These are phyloP conservation scores for Nothocercus nigrocapillus DNA, from an alignment of 2,113 vertebrate species.

Conservation along the genomic window DNA sequence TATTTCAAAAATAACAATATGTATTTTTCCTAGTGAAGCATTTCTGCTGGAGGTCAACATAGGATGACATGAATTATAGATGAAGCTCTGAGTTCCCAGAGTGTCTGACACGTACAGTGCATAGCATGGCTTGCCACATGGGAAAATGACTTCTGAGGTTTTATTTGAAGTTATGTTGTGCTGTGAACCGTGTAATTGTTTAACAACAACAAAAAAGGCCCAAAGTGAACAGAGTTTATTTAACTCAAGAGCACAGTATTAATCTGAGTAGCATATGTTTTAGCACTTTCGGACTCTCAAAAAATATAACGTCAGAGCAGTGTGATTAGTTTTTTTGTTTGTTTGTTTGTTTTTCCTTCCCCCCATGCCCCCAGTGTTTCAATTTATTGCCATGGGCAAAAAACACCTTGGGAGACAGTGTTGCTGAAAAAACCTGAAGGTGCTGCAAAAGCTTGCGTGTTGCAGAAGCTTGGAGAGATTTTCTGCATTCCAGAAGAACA, in stretches of 20 bases:
- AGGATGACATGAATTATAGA: constrained; percentile 20
- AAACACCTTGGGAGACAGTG: background rate
- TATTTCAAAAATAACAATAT: background rate
- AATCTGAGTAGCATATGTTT: background rate
- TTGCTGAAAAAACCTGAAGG: background rate
- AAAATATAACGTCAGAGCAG: background rate
- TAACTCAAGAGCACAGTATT: background rate
- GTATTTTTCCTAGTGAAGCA: background rate
- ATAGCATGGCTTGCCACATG: background rate
- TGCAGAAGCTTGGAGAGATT: background rate
- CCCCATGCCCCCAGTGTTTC: background rate
- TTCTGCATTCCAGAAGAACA: background rate
- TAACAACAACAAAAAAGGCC: background rate
- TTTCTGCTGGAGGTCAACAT: constrained; percentile 1
- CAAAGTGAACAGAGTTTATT: background rate
- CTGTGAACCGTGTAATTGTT: background rate
- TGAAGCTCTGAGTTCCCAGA: background rate
- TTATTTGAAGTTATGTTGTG: background rate
- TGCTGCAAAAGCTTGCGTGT: background rate
- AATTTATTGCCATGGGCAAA: background rate
- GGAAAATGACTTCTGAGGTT: background rate
- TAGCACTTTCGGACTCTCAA: background rate
- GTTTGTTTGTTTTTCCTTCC: background rate
- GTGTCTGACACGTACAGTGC: background rate
- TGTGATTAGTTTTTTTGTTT: background rate